phyloP scores from a whole-genome alignment of 2,113 vertebrate genomes.

The Zapus hudsonius region DNA sequence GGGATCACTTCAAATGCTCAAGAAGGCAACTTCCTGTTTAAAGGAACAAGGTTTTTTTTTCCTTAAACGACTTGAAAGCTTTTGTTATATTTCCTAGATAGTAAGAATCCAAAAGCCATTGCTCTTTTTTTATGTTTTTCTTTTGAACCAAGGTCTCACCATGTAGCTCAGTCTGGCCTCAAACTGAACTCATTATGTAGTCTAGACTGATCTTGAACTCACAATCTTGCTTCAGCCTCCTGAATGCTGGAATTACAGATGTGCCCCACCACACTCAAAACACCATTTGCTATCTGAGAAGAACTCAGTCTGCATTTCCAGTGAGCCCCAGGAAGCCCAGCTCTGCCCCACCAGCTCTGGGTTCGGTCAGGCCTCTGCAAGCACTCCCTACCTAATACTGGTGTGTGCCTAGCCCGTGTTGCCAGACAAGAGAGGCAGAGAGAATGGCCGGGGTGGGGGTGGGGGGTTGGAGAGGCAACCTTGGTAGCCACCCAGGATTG shows the following conservation, averaged over 20 bases:
- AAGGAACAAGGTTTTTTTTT: no score
- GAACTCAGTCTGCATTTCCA: neutral
- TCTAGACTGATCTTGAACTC: neutral
- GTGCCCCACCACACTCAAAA: no score
- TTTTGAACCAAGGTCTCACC: neutral
- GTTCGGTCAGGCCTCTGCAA: neutral
- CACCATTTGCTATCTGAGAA: neutral
- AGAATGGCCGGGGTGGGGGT: no score
- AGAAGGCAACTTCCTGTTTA: constrained; percentile 40
- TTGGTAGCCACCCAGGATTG: neutral
- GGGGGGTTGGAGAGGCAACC: neutral
- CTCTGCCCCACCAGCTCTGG: neutral
- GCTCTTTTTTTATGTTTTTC: no score
- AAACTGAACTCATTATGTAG: no score
- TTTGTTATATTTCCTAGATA: neutral
- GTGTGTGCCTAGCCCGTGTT: neutral
- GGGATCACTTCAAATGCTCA: neutral
- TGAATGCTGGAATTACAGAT: neutral
- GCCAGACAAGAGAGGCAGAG: neutral
- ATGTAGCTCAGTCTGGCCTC: neutral
- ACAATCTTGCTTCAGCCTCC: neutral
- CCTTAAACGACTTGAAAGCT: constrained; percentile 27
- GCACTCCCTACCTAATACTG: neutral
- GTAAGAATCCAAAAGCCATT: no score
- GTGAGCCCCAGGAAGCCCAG: neutral